A percentile compares a stretch with the other conserved stretches of the same genome.
Evolutionary conservation across 1,140 invertebrate species (phyloP).

Genomic region (Vanessa tameamea): DNA sequence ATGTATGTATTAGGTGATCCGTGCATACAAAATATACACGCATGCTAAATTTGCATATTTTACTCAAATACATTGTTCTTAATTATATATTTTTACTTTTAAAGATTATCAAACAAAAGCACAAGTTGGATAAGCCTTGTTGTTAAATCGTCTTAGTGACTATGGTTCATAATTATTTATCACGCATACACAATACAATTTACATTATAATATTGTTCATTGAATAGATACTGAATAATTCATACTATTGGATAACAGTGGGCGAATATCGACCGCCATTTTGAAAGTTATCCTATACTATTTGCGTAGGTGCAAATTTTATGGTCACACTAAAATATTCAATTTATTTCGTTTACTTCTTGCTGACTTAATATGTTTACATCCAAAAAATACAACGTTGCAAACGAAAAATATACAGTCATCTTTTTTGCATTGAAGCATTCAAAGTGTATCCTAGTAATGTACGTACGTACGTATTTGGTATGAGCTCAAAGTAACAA

Average conservation of each 20-base stretch:
- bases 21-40: not conserved
- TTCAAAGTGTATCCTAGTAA: no score
- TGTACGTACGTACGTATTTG: no score
- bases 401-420: not conserved
- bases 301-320: constrained; percentile 64
- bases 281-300: constrained; percentile 56
- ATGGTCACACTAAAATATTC: constrained; percentile 49
- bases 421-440: not conserved
- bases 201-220: constrained; percentile 30
- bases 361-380: not conserved
- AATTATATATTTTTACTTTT: not conserved
- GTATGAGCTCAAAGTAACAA: no score
- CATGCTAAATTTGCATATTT: not conserved
- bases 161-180: constrained; percentile 26
- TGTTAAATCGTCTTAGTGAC: constrained; percentile 12
- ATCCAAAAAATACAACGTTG: no score
- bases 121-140: constrained; percentile 1
- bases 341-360: constrained; percentile 13
- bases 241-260: constrained; percentile 48
- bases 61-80: not conserved
- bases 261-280: constrained; percentile 65
- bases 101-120: no score
- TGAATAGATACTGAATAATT: constrained; percentile 45
- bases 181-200: constrained; percentile 29
- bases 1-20: not conserved